A percentile compares a stretch with the other conserved stretches of the same genome.
Conservation (phyloP, 2,888 invertebrate genomes). For the Dioctria rufipes region DNA sequence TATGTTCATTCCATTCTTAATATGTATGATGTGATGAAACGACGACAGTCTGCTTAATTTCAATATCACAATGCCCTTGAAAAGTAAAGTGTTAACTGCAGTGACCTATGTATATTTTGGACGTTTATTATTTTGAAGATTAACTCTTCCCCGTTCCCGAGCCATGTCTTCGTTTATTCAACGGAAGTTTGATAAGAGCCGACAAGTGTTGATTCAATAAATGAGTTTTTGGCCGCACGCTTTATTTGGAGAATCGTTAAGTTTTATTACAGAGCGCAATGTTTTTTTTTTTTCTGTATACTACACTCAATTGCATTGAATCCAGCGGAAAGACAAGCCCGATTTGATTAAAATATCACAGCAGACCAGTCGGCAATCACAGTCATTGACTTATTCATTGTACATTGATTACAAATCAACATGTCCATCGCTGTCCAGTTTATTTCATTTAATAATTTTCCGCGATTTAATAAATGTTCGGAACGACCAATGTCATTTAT, state of each 20-base stretch:
- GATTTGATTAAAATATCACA: slow-evolving; percentile 30
- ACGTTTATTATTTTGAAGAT: neutral
- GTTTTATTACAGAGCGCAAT: slow-evolving; percentile 22
- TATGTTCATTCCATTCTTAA: slow-evolving; percentile 8
- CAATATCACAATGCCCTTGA: slow-evolving; percentile 39
- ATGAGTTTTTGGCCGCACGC: slow-evolving; percentile 33
- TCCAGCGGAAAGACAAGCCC: neutral
- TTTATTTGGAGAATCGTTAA: slow-evolving; percentile 34
- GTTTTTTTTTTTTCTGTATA: neutral
- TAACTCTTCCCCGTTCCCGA: neutral
- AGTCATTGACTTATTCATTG: slow-evolving; percentile 11
- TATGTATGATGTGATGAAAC: too few species aligned
- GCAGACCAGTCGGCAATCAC: slow-evolving; percentile 9
- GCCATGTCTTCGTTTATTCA: slow-evolving; percentile 10
- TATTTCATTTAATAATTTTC: slow-evolving; percentile 26
- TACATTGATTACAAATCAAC: slow-evolving; percentile 25
- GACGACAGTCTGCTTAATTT: slow-evolving; percentile 35
- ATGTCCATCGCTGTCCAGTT: neutral
- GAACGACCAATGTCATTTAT: neutral
- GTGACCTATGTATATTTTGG: neutral
- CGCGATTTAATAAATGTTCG: slow-evolving; percentile 27
- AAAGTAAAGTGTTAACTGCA: slow-evolving; percentile 23
- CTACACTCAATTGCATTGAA: neutral
- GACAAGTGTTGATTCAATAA: slow-evolving; percentile 32
- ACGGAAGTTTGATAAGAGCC: slow-evolving; percentile 43